phyloP scores from a whole-genome alignment of 2,113 vertebrate genomes.

The Rhinolophus ferrumequinum region DNA sequence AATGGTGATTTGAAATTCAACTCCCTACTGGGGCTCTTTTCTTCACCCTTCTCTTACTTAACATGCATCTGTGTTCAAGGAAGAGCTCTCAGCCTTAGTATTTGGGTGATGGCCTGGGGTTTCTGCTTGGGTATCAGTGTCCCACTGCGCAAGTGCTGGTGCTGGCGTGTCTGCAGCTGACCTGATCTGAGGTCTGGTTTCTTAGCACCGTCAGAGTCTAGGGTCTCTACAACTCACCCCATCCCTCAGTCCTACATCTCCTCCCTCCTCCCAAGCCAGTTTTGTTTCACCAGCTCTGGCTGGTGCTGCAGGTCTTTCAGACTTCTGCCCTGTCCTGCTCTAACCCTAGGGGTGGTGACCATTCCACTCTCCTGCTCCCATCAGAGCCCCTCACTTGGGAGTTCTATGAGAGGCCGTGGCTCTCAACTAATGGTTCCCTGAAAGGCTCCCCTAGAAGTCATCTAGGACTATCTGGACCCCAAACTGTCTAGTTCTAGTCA shows the following conservation, averaged over 20 bases:
- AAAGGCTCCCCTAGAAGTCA: not conserved
- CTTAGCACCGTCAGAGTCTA: not conserved
- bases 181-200: not conserved
- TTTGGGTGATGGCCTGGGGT: not conserved
- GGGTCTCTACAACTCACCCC: not conserved
- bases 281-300: not conserved
- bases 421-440: not conserved
- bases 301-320: fast-evolving
- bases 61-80: not conserved
- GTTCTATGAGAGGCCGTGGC: no score
- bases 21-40: not conserved
- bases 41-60: not conserved
- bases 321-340: not conserved
- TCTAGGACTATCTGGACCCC: not conserved
- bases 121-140: not conserved
- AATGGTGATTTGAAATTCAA: not conserved
- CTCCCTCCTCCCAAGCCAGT: no score
- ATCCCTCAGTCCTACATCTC: not conserved
- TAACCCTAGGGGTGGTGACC: not conserved
- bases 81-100: not conserved
- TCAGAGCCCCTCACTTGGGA: not conserved
- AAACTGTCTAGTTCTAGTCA: not conserved
- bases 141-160: not conserved
- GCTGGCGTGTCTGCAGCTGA: not conserved
- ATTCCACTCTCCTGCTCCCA: not conserved